Conservation (phyloP, 2,797 vertebrate genomes). For the Acrossocheilus wenchowensis region DNA sequence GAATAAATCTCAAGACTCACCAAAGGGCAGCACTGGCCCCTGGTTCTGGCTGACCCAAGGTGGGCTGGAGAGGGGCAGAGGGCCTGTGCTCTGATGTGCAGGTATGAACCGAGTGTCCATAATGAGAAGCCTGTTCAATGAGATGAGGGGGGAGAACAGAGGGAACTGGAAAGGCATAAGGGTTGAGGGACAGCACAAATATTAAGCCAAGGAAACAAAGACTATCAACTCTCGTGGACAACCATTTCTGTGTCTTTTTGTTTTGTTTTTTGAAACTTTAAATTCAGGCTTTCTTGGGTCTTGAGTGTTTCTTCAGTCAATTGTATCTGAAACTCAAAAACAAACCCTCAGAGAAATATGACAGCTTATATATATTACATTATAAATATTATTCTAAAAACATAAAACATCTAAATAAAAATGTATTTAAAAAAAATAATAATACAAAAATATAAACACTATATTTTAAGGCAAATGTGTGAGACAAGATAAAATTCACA, state of each 20-base stretch:
- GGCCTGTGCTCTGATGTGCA: constrained; percentile 56
- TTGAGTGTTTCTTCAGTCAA: too few relatives aligned
- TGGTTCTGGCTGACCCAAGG: constrained; percentile 74
- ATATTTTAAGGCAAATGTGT: background rate
- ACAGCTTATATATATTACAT: background rate
- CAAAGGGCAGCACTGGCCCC: constrained; percentile 79
- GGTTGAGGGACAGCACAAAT: constrained; percentile 42
- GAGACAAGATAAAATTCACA: background rate
- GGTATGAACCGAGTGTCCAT: constrained; percentile 43
- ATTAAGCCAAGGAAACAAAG: constrained; percentile 48
- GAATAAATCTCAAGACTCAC: constrained; percentile 85
- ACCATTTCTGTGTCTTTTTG: background rate
- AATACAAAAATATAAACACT: background rate
- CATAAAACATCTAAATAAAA: background rate
- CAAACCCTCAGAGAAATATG: background rate
- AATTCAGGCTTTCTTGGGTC: too few relatives aligned
- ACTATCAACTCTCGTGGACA: constrained; percentile 42
- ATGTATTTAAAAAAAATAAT: background rate
- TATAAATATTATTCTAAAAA: background rate
- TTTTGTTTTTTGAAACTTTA: background rate
- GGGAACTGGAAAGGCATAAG: constrained; percentile 5
- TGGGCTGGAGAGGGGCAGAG: constrained; percentile 65
- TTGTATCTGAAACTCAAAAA: background rate
- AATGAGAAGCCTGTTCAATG: constrained; percentile 53
- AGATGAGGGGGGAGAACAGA: constrained; percentile 4